A percentile compares a stretch with the other conserved stretches of the same genome.
phyloP scores from a whole-genome alignment of 2,113 vertebrate species.

The Corapipo altera region DNA sequence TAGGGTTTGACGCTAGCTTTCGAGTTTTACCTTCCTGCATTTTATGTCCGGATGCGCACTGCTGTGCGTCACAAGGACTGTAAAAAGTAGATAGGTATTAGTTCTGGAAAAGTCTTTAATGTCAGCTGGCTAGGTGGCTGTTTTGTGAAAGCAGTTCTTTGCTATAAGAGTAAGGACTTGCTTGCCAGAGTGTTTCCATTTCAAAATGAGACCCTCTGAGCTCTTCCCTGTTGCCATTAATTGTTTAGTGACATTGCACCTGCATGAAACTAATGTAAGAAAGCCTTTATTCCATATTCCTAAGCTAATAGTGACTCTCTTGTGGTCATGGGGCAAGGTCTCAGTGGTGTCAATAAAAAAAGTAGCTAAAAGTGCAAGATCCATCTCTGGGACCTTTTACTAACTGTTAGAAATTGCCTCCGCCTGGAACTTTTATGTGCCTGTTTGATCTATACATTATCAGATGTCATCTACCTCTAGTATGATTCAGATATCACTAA shows the following conservation, averaged over 20 bases:
- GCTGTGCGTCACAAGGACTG: background rate
- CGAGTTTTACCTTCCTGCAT: rapidly evolving
- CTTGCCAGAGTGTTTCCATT: background rate
- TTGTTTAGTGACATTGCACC: background rate
- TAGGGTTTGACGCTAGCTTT: background rate
- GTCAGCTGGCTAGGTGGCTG: background rate
- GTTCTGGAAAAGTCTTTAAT: background rate
- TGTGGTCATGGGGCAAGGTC: background rate
- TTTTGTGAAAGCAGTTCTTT: background rate
- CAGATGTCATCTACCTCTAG: background rate
- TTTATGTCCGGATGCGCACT: background rate
- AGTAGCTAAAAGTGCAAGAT: background rate
- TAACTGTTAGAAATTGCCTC: background rate
- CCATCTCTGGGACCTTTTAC: background rate
- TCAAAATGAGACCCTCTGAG: background rate
- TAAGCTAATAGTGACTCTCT: background rate
- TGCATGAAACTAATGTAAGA: background rate
- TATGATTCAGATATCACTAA: background rate
- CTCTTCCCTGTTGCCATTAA: background rate
- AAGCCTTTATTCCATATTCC: background rate
- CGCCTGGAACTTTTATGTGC: background rate
- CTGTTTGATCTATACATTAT: background rate
- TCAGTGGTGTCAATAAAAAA: background rate
- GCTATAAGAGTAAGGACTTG: background rate
- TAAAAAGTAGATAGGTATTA: background rate